These are phyloP conservation scores for Glossosoma conforme DNA, from an alignment of 1,140 invertebrate genomes.

Conservation along the genomic window DNA sequence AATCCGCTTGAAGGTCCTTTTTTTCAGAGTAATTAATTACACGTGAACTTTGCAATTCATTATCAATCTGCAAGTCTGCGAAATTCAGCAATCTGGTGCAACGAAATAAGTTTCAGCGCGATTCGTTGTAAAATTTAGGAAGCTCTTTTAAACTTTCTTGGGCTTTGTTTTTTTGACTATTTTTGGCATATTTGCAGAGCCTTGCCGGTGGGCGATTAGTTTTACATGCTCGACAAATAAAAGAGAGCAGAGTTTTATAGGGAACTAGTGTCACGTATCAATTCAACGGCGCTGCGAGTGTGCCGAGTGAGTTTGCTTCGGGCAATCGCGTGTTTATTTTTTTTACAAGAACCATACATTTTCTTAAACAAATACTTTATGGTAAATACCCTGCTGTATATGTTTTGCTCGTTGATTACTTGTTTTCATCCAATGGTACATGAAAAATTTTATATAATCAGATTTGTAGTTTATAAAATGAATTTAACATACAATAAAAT, in stretches of 20 bases:
- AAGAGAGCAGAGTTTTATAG: constrained; percentile 14
- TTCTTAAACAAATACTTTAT: too few relatives aligned
- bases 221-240: constrained; percentile 13
- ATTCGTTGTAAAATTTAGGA: constrained; percentile 29
- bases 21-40: constrained; percentile 28
- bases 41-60: constrained; percentile 28
- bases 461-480: too few relatives aligned
- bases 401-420: background rate
- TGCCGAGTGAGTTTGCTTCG: constrained; percentile 16
- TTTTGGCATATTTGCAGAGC: background rate
- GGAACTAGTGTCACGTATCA: constrained; percentile 27
- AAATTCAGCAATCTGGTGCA: constrained; percentile 26
- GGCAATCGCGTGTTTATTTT: background rate
- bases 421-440: too few relatives aligned
- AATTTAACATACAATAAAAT: too few relatives aligned
- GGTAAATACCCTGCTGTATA: background rate
- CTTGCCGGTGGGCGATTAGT: constrained; percentile 22
- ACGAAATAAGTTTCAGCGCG: constrained; percentile 28
- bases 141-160: constrained; percentile 1
- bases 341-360: too few relatives aligned
- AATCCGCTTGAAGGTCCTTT: too few relatives aligned
- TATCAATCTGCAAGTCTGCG: constrained; percentile 25
- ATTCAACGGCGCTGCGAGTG: constrained; percentile 16
- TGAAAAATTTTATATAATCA: too few relatives aligned
- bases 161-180: constrained; percentile 11